phyloP scores from a whole-genome alignment of 2,113 vertebrate genomes.

The Petrocephalus zakoni region DNA sequence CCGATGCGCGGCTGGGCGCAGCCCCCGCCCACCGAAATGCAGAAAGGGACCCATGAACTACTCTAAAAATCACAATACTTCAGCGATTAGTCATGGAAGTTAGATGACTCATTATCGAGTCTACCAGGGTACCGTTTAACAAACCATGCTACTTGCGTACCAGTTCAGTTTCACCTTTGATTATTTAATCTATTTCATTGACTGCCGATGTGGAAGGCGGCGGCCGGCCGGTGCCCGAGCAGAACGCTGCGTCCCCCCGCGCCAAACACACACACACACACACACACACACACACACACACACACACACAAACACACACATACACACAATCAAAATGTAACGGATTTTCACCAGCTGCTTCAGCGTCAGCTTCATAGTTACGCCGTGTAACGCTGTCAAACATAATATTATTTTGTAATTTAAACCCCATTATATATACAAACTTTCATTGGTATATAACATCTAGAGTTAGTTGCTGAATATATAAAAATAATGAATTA shows the following conservation, averaged over 20 bases:
- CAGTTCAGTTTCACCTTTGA: neutral
- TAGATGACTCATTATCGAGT: slow-evolving; percentile 57
- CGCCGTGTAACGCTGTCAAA: too few relatives aligned
- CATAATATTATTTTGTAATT: neutral
- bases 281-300: too few relatives aligned
- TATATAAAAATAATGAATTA: neutral
- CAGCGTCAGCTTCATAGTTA: neutral
- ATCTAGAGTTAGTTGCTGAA: neutral
- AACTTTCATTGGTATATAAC: neutral
- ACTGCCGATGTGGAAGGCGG: neutral
- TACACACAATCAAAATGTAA: neutral
- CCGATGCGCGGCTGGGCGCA: too few relatives aligned
- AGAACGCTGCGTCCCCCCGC: too few relatives aligned
- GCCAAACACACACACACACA: too few relatives aligned
- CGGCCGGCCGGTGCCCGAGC: too few relatives aligned
- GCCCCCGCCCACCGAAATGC: too few relatives aligned
- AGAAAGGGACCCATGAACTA: slow-evolving; percentile 35
- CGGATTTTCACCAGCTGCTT: neutral
- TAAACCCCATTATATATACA: neutral
- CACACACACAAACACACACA: neutral
- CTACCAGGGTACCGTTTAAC: neutral
- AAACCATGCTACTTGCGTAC: neutral
- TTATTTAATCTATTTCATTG: neutral
- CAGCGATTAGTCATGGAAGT: slow-evolving; percentile 57
- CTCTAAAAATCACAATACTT: slow-evolving; percentile 54